Evolutionary conservation across 2,113 vertebrate species (phyloP).

Genomic region (Ochotona princeps): DNA sequence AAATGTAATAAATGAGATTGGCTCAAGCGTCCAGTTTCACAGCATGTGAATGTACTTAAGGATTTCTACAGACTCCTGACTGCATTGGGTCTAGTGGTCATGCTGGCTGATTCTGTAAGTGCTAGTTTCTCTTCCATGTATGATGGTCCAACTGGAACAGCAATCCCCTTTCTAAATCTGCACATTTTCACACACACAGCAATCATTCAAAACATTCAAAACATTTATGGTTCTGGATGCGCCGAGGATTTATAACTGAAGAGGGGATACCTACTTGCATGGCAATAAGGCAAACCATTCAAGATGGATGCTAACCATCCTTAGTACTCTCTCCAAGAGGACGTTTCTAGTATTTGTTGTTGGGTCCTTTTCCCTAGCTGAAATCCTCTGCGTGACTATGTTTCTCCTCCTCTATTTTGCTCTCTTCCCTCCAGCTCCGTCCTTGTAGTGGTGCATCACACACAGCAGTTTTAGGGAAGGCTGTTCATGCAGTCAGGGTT

Average conservation of each 20-base stretch:
- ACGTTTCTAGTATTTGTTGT: not conserved
- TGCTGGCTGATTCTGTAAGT: not conserved
- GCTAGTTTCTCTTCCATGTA: not conserved
- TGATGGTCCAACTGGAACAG: not conserved
- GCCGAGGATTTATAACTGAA: not conserved
- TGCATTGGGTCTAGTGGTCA: not conserved
- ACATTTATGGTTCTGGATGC: not conserved
- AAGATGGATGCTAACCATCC: not conserved
- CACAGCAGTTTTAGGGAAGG: not conserved
- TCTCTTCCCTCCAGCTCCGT: not conserved
- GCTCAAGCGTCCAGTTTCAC: not conserved
- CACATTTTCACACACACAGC: not conserved
- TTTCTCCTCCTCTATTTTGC: not conserved
- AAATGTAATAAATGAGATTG: not conserved
- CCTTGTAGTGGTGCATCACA: not conserved
- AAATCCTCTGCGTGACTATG: not conserved
- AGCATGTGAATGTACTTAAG: not conserved
- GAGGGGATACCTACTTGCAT: not conserved
- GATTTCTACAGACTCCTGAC: not conserved
- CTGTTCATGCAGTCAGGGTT: not conserved
- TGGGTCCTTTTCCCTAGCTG: not conserved
- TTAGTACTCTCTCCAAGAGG: not conserved
- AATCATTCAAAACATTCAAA: not conserved
- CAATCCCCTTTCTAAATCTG: not conserved
- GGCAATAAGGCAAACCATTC: not conserved